phyloP scores from a whole-genome alignment of 2,797 vertebrate genomes.

The Octomys mimax region DNA sequence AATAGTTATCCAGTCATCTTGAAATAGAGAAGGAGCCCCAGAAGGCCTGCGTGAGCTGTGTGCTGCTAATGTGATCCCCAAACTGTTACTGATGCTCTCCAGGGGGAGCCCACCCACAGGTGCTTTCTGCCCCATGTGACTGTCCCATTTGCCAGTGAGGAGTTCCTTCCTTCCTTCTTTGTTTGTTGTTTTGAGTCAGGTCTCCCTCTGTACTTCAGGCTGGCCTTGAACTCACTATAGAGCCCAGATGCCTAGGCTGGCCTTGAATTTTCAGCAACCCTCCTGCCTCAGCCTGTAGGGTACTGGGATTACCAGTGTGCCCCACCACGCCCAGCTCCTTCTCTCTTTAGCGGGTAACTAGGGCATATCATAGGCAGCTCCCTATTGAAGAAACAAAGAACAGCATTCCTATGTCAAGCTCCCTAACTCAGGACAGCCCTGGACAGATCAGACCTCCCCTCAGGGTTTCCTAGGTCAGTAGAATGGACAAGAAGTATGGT shows the following conservation, averaged over 20 bases:
- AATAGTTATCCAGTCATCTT: slow-evolving; percentile 62
- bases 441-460: background rate
- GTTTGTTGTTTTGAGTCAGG: background rate
- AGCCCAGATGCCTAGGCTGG: background rate
- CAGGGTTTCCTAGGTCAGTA: background rate
- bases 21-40: slow-evolving; percentile 68
- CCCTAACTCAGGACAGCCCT: fast-evolving
- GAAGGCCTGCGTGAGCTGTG: background rate
- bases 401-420: background rate
- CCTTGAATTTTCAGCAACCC: background rate
- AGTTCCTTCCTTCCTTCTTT: background rate
- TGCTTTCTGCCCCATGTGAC: background rate
- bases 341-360: background rate
- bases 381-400: background rate
- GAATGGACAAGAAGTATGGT: background rate
- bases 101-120: fast-evolving
- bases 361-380: background rate
- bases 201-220: background rate
- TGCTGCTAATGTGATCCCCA: fast-evolving
- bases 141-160: fast-evolving
- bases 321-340: background rate
- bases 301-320: background rate
- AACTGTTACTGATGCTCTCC: fast-evolving
- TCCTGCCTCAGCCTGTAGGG: background rate
- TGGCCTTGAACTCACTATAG: background rate